These are phyloP conservation scores for Sebastes hopkinsi DNA, from an alignment of 2,797 vertebrate genomes.

Conservation along the genomic window DNA sequence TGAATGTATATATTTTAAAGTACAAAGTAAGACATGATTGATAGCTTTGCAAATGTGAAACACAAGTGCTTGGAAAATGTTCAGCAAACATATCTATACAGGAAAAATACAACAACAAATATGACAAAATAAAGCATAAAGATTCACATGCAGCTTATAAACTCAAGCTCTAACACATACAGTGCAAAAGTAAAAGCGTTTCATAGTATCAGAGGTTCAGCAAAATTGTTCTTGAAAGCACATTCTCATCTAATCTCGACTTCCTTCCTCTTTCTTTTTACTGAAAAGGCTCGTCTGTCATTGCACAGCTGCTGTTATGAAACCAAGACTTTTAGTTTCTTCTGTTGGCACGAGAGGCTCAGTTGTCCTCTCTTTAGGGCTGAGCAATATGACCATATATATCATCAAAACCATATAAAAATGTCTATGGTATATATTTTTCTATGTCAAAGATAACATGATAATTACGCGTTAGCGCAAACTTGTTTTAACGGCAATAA, in stretches of 20 bases:
- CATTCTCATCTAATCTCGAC: neutral
- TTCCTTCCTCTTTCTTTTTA: conserved; percentile 13
- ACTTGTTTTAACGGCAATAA: no score
- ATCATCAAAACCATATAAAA: no score
- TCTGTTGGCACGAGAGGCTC: neutral
- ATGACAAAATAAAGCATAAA: neutral
- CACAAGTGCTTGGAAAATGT: neutral
- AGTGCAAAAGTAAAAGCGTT: neutral
- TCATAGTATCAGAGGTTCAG: neutral
- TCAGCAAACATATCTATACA: neutral
- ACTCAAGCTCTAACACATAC: neutral
- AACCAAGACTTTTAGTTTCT: neutral
- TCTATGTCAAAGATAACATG: no score
- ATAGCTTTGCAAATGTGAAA: neutral
- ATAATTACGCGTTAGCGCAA: no score
- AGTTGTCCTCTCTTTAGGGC: no score
- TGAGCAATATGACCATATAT: no score
- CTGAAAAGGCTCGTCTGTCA: neutral
- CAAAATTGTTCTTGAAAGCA: neutral
- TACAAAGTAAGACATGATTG: neutral
- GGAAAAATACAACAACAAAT: neutral
- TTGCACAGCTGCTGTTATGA: neutral
- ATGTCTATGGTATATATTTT: no score
- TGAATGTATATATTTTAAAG: neutral
- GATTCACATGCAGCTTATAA: neutral